A percentile compares a stretch with the other conserved stretches of the same genome.
These are phyloP conservation scores for Nyctibius bracteatus DNA, from an alignment of 2,113 vertebrate species.

Conservation along the genomic window DNA sequence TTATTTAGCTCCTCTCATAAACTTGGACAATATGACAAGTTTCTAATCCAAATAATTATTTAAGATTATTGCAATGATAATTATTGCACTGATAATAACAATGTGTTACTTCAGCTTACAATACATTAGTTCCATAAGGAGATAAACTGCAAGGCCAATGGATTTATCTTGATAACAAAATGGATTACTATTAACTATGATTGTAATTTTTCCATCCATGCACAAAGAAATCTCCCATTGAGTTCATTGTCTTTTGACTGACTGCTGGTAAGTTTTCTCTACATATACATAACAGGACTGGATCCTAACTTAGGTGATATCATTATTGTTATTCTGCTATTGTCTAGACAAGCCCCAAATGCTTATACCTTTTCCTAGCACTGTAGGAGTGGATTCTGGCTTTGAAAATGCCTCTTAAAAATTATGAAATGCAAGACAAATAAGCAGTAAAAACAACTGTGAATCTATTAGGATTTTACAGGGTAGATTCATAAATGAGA, in stretches of 20 bases:
- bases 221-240: background rate
- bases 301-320: background rate
- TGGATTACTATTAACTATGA: background rate
- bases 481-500: background rate
- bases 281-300: background rate
- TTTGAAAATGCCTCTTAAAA: background rate
- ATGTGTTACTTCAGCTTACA: conserved; percentile 24
- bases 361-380: background rate
- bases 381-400: background rate
- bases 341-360: background rate
- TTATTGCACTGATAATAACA: conserved; percentile 22
- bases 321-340: background rate
- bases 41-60: conserved; percentile 36
- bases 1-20: background rate
- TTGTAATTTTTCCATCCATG: background rate
- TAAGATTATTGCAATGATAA: conserved; percentile 13
- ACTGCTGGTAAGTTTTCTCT: background rate
- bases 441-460: background rate
- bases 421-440: background rate
- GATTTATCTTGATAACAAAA: conserved; percentile 39
- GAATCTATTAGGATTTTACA: background rate
- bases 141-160: conserved; percentile 25
- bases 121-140: conserved; percentile 32
- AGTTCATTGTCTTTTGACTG: background rate
- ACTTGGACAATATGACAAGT: background rate